Evolutionary conservation across 2,797 vertebrate genomes (phyloP).

Genomic region (Coregonus sp.): DNA sequence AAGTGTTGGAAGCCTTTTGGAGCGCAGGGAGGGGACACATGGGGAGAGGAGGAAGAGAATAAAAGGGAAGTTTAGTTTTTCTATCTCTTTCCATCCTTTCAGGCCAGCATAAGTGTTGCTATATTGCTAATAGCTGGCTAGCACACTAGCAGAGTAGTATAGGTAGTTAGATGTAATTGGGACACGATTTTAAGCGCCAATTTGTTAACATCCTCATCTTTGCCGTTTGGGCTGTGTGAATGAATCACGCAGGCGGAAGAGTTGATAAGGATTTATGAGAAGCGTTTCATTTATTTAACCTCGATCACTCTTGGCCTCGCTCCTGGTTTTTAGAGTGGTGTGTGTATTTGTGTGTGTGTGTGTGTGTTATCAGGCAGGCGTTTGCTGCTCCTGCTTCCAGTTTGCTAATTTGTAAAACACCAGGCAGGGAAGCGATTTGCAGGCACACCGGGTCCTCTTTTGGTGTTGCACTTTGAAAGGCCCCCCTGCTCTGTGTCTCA

Average conservation of each 20-base stretch:
- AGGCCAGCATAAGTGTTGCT: too few relatives aligned
- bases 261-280: constrained; percentile 27
- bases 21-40: neutral
- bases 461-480: neutral
- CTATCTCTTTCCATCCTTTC: constrained; percentile 6
- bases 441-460: neutral
- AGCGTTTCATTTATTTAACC: constrained; percentile 40
- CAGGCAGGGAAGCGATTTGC: neutral
- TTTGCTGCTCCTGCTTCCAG: constrained; percentile 23
- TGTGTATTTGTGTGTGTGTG: constrained; percentile 6
- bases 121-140: neutral
- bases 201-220: constrained; percentile 41
- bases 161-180: constrained; percentile 30
- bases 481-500: neutral
- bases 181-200: constrained; percentile 18
- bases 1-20: too few relatives aligned
- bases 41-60: neutral
- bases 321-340: constrained; percentile 23
- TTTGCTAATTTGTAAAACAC: constrained; percentile 24
- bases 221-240: constrained; percentile 27
- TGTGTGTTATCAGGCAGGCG: neutral
- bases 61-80: neutral
- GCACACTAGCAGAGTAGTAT: neutral
- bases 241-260: constrained; percentile 31
- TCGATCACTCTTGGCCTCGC: constrained; percentile 31